Conservation (phyloP, 2,888 invertebrate genomes). For the Cosmia trapezina region DNA sequence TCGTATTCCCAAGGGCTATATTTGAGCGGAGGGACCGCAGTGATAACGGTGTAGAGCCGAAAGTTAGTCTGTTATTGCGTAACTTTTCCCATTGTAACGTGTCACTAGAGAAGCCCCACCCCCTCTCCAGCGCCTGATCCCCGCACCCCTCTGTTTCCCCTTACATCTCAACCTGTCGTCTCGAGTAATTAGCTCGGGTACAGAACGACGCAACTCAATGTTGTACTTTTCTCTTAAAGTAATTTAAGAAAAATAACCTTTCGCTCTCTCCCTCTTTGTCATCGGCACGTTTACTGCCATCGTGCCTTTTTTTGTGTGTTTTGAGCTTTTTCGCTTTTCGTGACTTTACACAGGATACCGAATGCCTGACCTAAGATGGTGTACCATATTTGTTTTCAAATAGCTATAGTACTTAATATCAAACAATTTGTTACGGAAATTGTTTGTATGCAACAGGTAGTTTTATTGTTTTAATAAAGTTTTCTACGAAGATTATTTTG, state of each 20-base stretch:
- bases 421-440: not conserved
- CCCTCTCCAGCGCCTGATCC: conserved; percentile 29
- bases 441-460: not conserved
- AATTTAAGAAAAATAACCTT: conserved; percentile 72
- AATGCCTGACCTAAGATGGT: not conserved
- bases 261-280: conserved; percentile 39
- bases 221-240: conserved; percentile 68
- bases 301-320: conserved; percentile 20
- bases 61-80: conserved; percentile 81
- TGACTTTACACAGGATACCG: not conserved
- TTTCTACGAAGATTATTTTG: no score
- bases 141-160: conserved; percentile 28
- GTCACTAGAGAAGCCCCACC: conserved; percentile 68
- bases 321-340: conserved; percentile 7
- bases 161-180: conserved; percentile 60
- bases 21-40: conserved; percentile 57
- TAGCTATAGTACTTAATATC: no score
- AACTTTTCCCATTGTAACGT: conserved; percentile 84
- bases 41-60: conserved; percentile 64
- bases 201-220: conserved; percentile 64
- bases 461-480: not conserved
- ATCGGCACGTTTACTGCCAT: conserved; percentile 33
- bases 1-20: conserved; percentile 65
- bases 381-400: not conserved
- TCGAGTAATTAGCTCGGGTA: conserved; percentile 75